Conservation (phyloP, 1,140 invertebrate species). For the Diabrotica virgifera region DNA sequence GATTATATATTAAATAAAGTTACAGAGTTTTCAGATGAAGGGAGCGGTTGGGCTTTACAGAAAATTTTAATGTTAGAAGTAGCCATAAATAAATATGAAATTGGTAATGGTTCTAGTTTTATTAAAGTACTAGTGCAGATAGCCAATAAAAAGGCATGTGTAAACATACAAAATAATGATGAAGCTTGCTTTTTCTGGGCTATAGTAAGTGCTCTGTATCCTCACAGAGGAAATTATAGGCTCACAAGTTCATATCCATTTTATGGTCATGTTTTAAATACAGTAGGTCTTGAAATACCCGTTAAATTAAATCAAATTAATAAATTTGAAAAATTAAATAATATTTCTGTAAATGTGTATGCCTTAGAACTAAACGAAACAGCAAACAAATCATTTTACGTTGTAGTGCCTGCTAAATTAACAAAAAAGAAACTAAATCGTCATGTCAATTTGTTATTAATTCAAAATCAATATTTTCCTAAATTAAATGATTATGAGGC, state of each 20-base stretch:
- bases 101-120: background rate
- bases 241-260: background rate
- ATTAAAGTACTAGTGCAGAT: background rate
- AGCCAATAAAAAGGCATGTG: background rate
- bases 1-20: constrained; percentile 5
- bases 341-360: background rate
- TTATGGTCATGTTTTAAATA: constrained; percentile 13
- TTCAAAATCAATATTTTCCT: no score
- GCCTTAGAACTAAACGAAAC: constrained; percentile 6
- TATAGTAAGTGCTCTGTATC: constrained; percentile 17
- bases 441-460: constrained; percentile 37
- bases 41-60: background rate
- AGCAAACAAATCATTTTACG: constrained; percentile 5
- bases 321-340: constrained; percentile 6
- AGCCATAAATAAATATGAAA: constrained; percentile 4
- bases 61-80: background rate
- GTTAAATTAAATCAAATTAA: background rate
- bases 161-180: constrained; percentile 25
- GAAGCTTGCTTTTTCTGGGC: constrained; percentile 28
- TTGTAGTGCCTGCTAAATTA: constrained; percentile 11
- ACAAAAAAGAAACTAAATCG: constrained; percentile 25
- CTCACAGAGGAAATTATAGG: background rate
- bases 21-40: background rate
- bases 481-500: no score
- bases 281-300: background rate